Base-by-base conservation (phyloP, 2,797 vertebrate genomes). In the Girardinus metallicus region DNA sequence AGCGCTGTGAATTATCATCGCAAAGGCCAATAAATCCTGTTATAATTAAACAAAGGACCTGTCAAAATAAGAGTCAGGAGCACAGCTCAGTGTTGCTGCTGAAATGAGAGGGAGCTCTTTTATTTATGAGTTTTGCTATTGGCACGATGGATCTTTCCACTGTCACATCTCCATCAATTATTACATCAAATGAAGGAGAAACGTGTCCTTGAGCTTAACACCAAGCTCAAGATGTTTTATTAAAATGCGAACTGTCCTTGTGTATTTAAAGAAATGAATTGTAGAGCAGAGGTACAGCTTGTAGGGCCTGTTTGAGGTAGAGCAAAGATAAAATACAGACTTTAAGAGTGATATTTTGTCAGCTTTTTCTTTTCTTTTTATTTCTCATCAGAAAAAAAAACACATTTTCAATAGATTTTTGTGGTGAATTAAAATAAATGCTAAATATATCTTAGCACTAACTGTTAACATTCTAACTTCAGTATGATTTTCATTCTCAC, bases 181-280 rank as follows among this genome's bases (percentile, higher is more conserved):
- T 12, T 57, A 41, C 41, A 80, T n/a, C 31, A 80, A 76, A 75
- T 75, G 72, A 76, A 85, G 77, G 64, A 53, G 39, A 80, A 83
- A 76, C n/a, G 31, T 73, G 66, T 78, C 83, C 79, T 83, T 73
- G 51, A 89, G 80, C 83, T 47, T 74, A n/a, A 86, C 73, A 78
- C 44, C 18, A 62, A 85, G 74, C 53, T 78, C 53, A 46, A 57
- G 73, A 80, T 72, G 64, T 84, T 86, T 81, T 41, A 83, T 79
- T 78, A 74, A 79, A 83, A 83, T 64, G 47, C 64, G 57, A 76
- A 39, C 44, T 75, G 51, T 79, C 73, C 80, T 80, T 79, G 62
- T 75, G 60, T 29, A 49, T 80, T 80, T 49, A 51, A 64, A 31
- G 41, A 71, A 66, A 21, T 53, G 57, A 72, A 79, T 70, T 74